Conservation (phyloP, 2,888 invertebrate genomes). For the Drosophila quinaria region DNA sequence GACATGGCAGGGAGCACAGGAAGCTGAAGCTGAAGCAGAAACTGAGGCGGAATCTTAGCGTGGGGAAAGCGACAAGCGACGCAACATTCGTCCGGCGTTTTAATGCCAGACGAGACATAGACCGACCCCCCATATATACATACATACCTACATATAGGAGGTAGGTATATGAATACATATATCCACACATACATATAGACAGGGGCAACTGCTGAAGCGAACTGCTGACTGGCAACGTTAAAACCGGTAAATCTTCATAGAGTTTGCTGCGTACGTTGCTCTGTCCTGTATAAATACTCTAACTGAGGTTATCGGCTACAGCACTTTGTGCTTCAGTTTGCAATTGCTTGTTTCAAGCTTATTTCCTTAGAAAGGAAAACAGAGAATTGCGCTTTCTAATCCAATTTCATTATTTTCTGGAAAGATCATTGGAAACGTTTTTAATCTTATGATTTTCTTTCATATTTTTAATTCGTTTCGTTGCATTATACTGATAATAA, state of each 20-base stretch:
- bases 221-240: conserved; percentile 81
- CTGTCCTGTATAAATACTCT: conserved; percentile 41
- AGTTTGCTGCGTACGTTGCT: conserved; percentile 67
- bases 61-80: conserved; percentile 63
- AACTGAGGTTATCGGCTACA: background rate
- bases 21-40: conserved; percentile 43
- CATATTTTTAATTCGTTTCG: too few species aligned
- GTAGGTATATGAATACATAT: conserved; percentile 1
- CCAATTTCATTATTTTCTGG: too few species aligned
- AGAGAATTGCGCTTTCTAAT: background rate
- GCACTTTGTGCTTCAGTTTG: background rate
- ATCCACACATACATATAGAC: conserved; percentile 15
- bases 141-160: conserved; percentile 1
- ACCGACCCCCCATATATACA: conserved; percentile 38
- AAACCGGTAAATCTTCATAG: conserved; percentile 82
- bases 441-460: too few species aligned
- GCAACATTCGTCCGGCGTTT: conserved; percentile 66
- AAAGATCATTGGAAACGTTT: too few species aligned
- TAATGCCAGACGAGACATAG: conserved; percentile 80
- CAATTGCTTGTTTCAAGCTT: background rate
- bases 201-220: conserved; percentile 49
- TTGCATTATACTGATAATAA: too few species aligned
- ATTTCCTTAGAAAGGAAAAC: background rate
- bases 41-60: conserved; percentile 28
- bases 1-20: conserved; percentile 77